These are phyloP conservation scores for Ispidina picta DNA, from an alignment of 2,797 vertebrate species.

Conservation along the genomic window DNA sequence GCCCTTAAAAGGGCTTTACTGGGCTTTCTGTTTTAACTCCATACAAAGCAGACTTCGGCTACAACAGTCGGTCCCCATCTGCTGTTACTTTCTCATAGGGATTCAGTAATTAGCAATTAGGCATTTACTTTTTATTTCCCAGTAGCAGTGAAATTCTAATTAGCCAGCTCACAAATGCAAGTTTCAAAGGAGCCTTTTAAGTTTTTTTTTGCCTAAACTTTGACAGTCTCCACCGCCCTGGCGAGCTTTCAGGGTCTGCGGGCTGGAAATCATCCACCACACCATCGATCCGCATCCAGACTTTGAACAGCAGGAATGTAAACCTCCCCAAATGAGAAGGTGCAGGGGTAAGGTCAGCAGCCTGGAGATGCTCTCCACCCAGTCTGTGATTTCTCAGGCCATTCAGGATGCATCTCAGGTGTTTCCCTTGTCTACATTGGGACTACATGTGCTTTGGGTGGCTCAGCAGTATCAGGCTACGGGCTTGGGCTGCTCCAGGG, in stretches of 20 bases:
- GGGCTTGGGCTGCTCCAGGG: background rate
- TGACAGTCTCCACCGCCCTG: accelerated
- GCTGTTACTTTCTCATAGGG: background rate
- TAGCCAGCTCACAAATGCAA: background rate
- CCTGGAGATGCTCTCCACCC: background rate
- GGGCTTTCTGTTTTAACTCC: background rate
- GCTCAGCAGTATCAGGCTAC: background rate
- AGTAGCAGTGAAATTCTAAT: constrained; percentile 2
- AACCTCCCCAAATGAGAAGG: accelerated
- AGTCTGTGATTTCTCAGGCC: background rate
- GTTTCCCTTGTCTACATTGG: background rate
- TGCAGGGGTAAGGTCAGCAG: background rate
- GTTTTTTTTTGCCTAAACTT: constrained; percentile 18
- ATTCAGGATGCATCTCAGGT: background rate
- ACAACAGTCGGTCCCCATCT: background rate
- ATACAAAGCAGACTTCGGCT: background rate
- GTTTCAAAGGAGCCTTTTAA: constrained; percentile 32
- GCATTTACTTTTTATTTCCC: background rate
- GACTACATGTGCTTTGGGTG: background rate
- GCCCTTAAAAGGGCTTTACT: background rate
- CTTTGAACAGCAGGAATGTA: background rate
- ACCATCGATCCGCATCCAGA: background rate
- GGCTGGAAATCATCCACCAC: background rate
- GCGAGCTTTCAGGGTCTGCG: background rate
- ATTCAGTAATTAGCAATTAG: constrained; percentile 40